Conservation (phyloP, 2,797 vertebrate genomes). For the Paramormyrops hopkinsi region DNA sequence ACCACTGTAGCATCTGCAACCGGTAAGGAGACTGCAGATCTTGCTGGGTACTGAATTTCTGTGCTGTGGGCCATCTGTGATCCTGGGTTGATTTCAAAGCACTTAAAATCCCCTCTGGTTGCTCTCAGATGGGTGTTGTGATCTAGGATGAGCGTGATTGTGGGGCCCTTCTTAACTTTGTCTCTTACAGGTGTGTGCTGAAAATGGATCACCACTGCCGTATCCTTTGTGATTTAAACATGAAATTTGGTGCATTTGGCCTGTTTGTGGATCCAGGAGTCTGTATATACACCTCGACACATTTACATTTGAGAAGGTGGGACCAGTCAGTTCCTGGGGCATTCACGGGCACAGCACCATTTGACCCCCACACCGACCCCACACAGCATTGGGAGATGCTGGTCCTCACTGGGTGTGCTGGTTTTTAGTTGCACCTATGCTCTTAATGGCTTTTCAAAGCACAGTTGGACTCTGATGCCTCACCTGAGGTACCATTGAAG, state of each 20-base stretch:
- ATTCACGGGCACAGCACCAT: neutral
- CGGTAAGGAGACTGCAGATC: slow-evolving; percentile 56
- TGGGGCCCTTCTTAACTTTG: neutral
- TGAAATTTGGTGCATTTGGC: neutral
- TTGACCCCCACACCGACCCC: neutral
- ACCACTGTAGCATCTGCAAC: slow-evolving; percentile 98
- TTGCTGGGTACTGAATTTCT: neutral
- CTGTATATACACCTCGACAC: neutral
- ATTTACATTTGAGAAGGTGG: neutral
- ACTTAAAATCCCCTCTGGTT: neutral
- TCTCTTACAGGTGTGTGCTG: slow-evolving; percentile 77
- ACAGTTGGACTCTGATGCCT: neutral
- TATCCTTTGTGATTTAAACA: slow-evolving; percentile 74
- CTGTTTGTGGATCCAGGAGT: neutral
- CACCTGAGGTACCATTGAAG: neutral
- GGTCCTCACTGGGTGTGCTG: neutral
- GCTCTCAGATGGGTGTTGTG: neutral
- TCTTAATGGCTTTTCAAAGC: neutral
- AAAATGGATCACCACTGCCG: slow-evolving; percentile 99
- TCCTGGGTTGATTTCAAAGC: neutral
- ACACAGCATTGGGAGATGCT: neutral
- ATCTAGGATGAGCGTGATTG: neutral
- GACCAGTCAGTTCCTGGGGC: neutral
- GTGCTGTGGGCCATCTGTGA: neutral
- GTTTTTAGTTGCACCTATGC: neutral